Evolutionary conservation across 1,140 invertebrate genomes (phyloP).

Genomic region (Zaprionus ghesquierei): DNA sequence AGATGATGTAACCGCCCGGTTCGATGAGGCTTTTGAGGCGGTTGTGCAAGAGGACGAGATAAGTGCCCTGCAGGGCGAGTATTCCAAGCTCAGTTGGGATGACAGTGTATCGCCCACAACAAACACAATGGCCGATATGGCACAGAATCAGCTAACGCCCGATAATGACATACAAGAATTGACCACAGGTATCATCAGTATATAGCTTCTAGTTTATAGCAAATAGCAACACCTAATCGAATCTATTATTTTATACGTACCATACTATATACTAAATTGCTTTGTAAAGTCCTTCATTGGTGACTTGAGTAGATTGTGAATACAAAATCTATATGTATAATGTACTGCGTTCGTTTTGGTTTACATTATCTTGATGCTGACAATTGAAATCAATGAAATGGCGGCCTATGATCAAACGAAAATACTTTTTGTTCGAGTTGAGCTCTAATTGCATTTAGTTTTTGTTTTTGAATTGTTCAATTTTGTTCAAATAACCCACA

Average conservation of each 20-base stretch:
- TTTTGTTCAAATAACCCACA: constrained; percentile 43
- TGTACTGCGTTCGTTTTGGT: constrained; percentile 35
- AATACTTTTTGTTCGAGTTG: constrained; percentile 79
- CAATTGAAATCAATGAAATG: constrained; percentile 39
- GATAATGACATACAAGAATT: constrained; percentile 82
- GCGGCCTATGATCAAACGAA: constrained; percentile 47
- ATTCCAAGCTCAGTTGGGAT: constrained; percentile 82
- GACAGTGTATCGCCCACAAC: constrained; percentile 81
- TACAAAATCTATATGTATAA: constrained; percentile 25
- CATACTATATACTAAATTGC: constrained; percentile 29
- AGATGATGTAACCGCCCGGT: constrained; percentile 68
- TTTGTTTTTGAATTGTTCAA: constrained; percentile 15
- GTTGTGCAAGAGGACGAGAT: constrained; percentile 76
- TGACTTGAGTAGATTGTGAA: constrained; percentile 39
- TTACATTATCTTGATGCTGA: constrained; percentile 34
- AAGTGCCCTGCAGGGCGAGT: constrained; percentile 77
- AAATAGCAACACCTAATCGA: constrained; percentile 12
- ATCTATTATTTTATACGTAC: constrained; percentile 11
- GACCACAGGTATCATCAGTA: constrained; percentile 69
- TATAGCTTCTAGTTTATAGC: constrained; percentile 18
- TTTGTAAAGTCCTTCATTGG: constrained; percentile 47
- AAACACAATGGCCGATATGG: constrained; percentile 79
- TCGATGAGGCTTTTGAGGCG: constrained; percentile 72
- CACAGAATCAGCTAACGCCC: constrained; percentile 76
- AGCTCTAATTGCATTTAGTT: constrained; percentile 82